These are phyloP conservation scores for Trypoxylus dichotomus DNA, from an alignment of 1,140 invertebrate genomes.

Conservation along the genomic window DNA sequence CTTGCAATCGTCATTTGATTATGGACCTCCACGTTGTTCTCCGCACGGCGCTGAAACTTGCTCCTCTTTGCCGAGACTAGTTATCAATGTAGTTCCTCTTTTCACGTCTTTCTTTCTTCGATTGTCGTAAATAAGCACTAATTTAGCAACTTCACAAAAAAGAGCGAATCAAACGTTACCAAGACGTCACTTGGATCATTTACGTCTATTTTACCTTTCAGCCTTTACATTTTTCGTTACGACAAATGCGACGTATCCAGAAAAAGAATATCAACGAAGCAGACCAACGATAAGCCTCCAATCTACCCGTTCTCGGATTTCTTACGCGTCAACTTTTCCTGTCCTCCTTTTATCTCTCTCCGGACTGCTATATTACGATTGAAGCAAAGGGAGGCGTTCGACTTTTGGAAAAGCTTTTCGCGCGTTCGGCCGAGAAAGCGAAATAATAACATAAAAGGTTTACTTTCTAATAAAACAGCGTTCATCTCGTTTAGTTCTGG, in stretches of 20 bases:
- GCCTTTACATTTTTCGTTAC: slow-evolving; percentile 11
- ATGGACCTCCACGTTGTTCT: too few relatives aligned
- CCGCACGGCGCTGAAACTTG: too few relatives aligned
- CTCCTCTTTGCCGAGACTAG: too few relatives aligned
- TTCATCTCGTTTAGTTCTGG: neutral
- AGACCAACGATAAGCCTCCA: neutral
- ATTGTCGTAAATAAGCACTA: neutral
- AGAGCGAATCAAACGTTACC: neutral
- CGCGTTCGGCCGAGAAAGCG: too few relatives aligned
- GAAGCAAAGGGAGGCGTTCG: neutral
- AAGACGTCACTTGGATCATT: neutral
- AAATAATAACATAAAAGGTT: slow-evolving; percentile 8
- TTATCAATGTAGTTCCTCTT: neutral
- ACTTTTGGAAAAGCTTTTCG: neutral
- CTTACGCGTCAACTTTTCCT: neutral
- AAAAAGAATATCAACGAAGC: neutral
- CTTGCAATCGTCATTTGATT: too few relatives aligned
- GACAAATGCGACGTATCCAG: neutral
- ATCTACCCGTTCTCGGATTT: neutral
- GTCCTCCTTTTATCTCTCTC: neutral
- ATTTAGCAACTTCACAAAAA: neutral
- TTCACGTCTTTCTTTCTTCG: neutral
- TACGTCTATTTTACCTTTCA: neutral
- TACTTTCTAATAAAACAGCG: neutral
- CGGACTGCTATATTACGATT: neutral